Evolutionary conservation across 2,113 vertebrate genomes (phyloP).

Genomic region (Lamprologus ornatipinnis): DNA sequence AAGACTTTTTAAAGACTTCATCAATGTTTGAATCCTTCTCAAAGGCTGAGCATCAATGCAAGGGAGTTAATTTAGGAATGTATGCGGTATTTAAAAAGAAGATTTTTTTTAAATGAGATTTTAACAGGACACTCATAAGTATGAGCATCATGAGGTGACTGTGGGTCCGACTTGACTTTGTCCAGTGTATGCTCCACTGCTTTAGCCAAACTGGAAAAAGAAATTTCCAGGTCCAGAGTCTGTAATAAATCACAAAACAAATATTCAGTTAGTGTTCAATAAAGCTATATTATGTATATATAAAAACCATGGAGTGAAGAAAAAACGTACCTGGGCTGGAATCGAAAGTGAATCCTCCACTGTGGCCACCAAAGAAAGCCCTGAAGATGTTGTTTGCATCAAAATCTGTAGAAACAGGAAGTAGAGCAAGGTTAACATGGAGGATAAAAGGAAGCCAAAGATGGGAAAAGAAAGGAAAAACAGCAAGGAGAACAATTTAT

Average conservation of each 20-base stretch:
- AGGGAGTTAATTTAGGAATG: slow-evolving; percentile 14
- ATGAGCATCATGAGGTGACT: slow-evolving; percentile 11
- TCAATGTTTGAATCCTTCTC: neutral
- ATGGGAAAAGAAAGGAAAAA: neutral
- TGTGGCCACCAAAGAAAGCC: slow-evolving; percentile 90
- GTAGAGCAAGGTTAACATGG: neutral
- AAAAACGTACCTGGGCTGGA: slow-evolving; percentile 64
- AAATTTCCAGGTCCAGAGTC: slow-evolving; percentile 92
- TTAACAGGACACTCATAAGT: slow-evolving; percentile 54
- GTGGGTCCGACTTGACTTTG: slow-evolving; percentile 34
- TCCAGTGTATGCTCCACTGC: neutral
- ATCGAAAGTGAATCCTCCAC: slow-evolving; percentile 88
- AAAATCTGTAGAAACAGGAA: slow-evolving; percentile 76
- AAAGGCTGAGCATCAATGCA: neutral
- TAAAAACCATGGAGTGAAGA: neutral
- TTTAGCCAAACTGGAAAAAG: slow-evolving; percentile 97
- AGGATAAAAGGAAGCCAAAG: neutral
- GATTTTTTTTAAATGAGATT: slow-evolving; percentile 34
- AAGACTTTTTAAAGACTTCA: neutral
- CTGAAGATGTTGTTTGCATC: slow-evolving; percentile 98
- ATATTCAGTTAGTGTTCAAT: neutral
- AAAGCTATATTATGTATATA: neutral
- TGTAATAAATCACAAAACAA: slow-evolving; percentile 30
- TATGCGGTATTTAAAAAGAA: slow-evolving; percentile 15
- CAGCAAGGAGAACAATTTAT: neutral